Base-by-base conservation (phyloP, 2,113 vertebrate species). In the Nematolebias whitei region DNA sequence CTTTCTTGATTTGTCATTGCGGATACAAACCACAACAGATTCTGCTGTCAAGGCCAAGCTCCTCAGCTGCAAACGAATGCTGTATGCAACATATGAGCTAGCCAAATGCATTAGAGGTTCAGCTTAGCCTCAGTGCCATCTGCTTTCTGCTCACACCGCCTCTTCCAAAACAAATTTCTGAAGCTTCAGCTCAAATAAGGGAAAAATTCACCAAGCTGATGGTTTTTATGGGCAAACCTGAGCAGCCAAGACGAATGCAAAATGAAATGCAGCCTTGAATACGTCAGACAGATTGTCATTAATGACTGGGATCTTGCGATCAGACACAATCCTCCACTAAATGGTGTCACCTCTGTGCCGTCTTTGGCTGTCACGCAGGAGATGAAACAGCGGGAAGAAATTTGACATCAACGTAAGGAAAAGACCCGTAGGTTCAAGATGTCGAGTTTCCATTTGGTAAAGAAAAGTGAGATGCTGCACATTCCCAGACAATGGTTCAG, bases 401-500 rank as follows among this genome's bases (percentile, higher is more conserved):
- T 71, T 70, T 82, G 74, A 65, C 63, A 59, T 60, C 24, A 22
- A 35, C 18, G 23, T 49, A 24, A 56, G 62, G 62, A 80, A 76
- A 78, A 83, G 69, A 78, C 72, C 70, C 49, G 32, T 68, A 63
- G 76, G 79, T 82, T 83, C 64, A 64, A 83, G 74, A 83, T 81
- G 82, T 26, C 65, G 84, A 85, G 63, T 90, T 91, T 89, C 90
- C 85, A 88, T 85, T 87, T 45, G 78, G 72, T 79, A 68, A 47
- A 72, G 78, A 75, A 84, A 76, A 70, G 80, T 91, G 86, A 86
- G n/a, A 79, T 89, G 84, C 84, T 78, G 79, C 90, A n/a, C n/a
- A 91, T 92, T 93, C 92, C 88, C 89, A 92, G 92, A 91, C 90
- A 90, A 91, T 87, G 84, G 89, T 86, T 91, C 83, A 90, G 87